These are phyloP conservation scores for Pelodytes ibericus DNA, from an alignment of 2,797 vertebrate species.

Conservation along the genomic window DNA sequence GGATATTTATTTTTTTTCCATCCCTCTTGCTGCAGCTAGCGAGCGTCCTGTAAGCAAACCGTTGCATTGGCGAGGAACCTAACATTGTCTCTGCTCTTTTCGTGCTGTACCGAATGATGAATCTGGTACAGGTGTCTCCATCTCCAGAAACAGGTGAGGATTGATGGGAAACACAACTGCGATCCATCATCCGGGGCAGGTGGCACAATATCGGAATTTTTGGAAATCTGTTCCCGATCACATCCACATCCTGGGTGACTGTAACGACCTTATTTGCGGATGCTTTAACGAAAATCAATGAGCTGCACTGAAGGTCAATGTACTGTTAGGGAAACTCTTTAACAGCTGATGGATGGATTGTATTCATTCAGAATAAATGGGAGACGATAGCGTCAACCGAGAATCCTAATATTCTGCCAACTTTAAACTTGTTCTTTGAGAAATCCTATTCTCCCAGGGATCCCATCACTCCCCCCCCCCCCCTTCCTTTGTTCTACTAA, in stretches of 20 bases:
- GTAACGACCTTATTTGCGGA: slow-evolving; percentile 90
- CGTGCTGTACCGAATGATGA: slow-evolving; percentile 87
- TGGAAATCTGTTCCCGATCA: slow-evolving; percentile 98
- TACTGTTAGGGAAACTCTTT: slow-evolving; percentile 98
- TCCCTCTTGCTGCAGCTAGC: slow-evolving; percentile 18
- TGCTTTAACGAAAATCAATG: slow-evolving; percentile 98
- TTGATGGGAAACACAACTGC: slow-evolving; percentile 90
- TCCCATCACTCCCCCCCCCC: slow-evolving; percentile 57
- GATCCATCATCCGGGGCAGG: slow-evolving; percentile 96
- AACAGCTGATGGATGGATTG: slow-evolving; percentile 94
- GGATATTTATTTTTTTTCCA: background rate
- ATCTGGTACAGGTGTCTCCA: slow-evolving; percentile 95
- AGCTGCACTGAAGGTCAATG: slow-evolving; percentile 98
- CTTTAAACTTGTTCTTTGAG: slow-evolving; percentile 68
- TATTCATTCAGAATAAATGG: slow-evolving; percentile 81
- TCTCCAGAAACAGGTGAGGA: slow-evolving; percentile 86
- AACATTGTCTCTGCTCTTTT: slow-evolving; percentile 67
- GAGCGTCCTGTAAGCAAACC: slow-evolving; percentile 38
- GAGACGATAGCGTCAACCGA: slow-evolving; percentile 85
- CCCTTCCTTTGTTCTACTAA: slow-evolving; percentile 59
- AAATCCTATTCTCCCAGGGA: slow-evolving; percentile 55
- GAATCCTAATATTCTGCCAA: slow-evolving; percentile 69
- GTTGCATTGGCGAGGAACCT: slow-evolving; percentile 65
- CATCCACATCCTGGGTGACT: slow-evolving; percentile 86
- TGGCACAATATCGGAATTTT: slow-evolving; percentile 97